These are phyloP conservation scores for Lepus oiostolus DNA, from an alignment of 2,797 vertebrate genomes.

Conservation along the genomic window DNA sequence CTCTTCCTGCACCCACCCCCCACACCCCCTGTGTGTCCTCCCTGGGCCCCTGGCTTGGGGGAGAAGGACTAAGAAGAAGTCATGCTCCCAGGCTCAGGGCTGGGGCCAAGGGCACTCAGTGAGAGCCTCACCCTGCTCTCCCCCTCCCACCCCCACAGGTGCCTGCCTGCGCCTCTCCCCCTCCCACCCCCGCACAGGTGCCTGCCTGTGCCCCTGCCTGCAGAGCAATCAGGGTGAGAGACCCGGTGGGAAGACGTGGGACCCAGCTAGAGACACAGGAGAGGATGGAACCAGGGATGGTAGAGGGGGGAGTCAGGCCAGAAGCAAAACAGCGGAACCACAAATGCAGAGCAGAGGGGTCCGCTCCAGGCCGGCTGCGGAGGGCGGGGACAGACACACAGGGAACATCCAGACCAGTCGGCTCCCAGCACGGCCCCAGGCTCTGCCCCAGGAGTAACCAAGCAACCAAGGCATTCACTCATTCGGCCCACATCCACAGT, in stretches of 20 bases:
- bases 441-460: neutral
- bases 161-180: neutral
- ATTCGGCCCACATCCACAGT: neutral
- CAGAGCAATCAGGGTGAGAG: neutral
- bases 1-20: neutral
- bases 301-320: neutral
- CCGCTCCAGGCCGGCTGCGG: too few species aligned
- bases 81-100: neutral
- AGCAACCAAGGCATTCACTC: neutral
- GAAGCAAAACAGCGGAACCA: neutral
- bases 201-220: neutral
- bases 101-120: neutral
- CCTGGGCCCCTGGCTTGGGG: neutral
- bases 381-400: too few species aligned
- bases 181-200: too few species aligned
- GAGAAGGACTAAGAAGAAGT: constrained; percentile 25
- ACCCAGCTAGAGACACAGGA: neutral
- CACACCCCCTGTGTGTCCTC: neutral
- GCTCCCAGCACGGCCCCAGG: neutral
- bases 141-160: too few species aligned
- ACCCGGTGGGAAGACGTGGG: neutral
- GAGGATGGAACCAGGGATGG: neutral
- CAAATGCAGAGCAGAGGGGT: neutral
- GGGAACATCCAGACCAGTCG: neutral
- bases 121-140: neutral